Evolutionary conservation across 2,797 vertebrate genomes (phyloP).

Genomic region (Eleutherodactylus coqui): DNA sequence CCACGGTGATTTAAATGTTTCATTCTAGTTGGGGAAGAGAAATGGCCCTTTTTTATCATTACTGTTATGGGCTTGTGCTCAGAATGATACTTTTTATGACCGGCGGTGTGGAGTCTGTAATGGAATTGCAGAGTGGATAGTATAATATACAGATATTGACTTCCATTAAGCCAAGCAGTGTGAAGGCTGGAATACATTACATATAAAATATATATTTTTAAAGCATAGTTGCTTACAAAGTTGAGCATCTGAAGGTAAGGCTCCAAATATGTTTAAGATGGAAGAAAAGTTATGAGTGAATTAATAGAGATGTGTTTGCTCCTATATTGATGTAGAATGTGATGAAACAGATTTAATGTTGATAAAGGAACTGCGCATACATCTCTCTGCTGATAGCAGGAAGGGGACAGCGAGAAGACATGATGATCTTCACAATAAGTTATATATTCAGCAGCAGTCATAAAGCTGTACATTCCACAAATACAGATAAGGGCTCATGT

Average conservation of each 20-base stretch:
- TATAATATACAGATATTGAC: conserved; percentile 74
- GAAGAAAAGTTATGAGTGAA: conserved; percentile 22
- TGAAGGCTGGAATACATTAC: conserved; percentile 69
- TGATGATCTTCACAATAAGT: neutral
- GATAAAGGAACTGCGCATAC: conserved; percentile 11
- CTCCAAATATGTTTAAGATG: conserved; percentile 28
- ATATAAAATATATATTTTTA: conserved; percentile 63
- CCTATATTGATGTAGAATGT: conserved; percentile 11
- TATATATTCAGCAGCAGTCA: neutral
- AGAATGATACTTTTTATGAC: conserved; percentile 73
- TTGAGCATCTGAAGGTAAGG: conserved; percentile 49
- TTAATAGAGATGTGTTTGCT: conserved; percentile 24
- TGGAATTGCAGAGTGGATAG: conserved; percentile 72
- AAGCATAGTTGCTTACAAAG: conserved; percentile 63
- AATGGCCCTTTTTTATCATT: conserved; percentile 73
- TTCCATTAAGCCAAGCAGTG: conserved; percentile 71
- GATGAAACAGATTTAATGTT: conserved; percentile 29
- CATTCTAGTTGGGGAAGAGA: conserved; percentile 71
- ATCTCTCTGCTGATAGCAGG: neutral
- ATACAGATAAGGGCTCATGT: neutral
- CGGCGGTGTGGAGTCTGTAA: conserved; percentile 70
- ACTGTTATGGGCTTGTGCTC: conserved; percentile 68
- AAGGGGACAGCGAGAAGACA: neutral
- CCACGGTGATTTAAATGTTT: conserved; percentile 77
- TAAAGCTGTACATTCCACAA: neutral